phyloP scores from a whole-genome alignment of 2,888 invertebrate species.

The Gymnocheta viridis region DNA sequence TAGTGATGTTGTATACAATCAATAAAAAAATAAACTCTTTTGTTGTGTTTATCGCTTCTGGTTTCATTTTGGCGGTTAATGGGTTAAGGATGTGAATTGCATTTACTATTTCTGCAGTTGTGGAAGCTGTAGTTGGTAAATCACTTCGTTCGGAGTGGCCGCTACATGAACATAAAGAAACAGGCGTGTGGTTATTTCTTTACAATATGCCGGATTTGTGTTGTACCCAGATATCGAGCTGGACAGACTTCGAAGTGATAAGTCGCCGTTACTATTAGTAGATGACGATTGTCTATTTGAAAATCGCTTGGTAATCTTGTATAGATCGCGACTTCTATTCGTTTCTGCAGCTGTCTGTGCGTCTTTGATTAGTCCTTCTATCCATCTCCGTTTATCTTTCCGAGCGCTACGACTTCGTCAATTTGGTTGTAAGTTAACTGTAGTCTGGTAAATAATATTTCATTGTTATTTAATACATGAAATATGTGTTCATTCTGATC shows the following conservation, averaged over 20 bases:
- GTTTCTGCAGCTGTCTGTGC: not conserved
- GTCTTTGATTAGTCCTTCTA: not conserved
- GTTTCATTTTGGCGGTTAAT: too few species aligned
- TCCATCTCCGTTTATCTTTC: not conserved
- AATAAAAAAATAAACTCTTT: too few species aligned
- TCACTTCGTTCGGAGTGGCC: not conserved
- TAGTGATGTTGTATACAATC: too few species aligned
- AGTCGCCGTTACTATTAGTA: not conserved
- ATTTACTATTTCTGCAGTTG: not conserved
- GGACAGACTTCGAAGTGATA: too few species aligned
- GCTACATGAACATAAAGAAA: not conserved
- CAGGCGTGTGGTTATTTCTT: not conserved
- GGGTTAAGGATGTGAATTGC: not conserved
- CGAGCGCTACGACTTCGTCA: slow-evolving; percentile 3
- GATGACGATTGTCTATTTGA: not conserved
- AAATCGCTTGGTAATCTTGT: not conserved
- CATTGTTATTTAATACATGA: too few species aligned
- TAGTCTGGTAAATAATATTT: too few species aligned
- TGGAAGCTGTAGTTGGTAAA: not conserved
- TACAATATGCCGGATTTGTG: not conserved
- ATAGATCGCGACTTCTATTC: not conserved
- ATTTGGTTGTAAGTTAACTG: too few species aligned
- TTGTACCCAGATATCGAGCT: not conserved
- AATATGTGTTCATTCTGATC: too few species aligned
- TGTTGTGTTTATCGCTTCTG: too few species aligned